Base-by-base conservation (phyloP, 2,113 vertebrate genomes). In the Blennius ocellaris region DNA sequence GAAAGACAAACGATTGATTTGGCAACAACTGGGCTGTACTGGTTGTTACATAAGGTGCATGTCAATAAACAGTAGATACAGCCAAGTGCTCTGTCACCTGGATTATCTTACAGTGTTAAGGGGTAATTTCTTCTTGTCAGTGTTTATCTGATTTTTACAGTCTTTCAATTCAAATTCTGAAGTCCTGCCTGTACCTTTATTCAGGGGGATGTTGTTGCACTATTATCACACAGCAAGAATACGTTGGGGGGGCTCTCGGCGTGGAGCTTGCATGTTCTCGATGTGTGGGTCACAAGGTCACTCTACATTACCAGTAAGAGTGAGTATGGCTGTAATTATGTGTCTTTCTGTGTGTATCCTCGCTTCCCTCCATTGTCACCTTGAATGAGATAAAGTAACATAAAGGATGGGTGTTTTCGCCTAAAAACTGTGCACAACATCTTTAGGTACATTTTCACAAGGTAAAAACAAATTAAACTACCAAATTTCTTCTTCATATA, bases 61-160 rank as follows among this genome's bases (percentile, higher is more conserved):
- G 40, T 54, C 57, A 69, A 66, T 71, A 74, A 66, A 69, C 6
- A 59, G 10, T 1, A 69, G 40, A 75, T 64, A 67, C 66, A 44
- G 3, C 6, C 2, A 59, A 11, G 39, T 11, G n/a, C 5, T 17
- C 15, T 47, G 67, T 40, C 59, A 61, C 1, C 41, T 21, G 11
- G 1, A 37, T 2, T 5, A 11, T 1, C 43, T 58, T 45, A 39
- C 9, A 16, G 10, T 72, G 11, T 30, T 44, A 44, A 60, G 11
- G 0, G 15, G 58, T 49, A 16, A 16, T 40, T 14, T 60, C 16
- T 17, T 21, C 51, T 61, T 52, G 72, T 74, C 43, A 57, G 30
- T 38, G 11, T 21, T 62, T 1, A 10, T 68, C 8, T 45, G 14
- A 39, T 30, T 64, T 66, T 65, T 58, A 65, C 12, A 49, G 36